These are phyloP conservation scores for Paelopatides confundens DNA, from an alignment of 53 echinoderm and acorn worm genomes.

Conservation along the genomic window DNA sequence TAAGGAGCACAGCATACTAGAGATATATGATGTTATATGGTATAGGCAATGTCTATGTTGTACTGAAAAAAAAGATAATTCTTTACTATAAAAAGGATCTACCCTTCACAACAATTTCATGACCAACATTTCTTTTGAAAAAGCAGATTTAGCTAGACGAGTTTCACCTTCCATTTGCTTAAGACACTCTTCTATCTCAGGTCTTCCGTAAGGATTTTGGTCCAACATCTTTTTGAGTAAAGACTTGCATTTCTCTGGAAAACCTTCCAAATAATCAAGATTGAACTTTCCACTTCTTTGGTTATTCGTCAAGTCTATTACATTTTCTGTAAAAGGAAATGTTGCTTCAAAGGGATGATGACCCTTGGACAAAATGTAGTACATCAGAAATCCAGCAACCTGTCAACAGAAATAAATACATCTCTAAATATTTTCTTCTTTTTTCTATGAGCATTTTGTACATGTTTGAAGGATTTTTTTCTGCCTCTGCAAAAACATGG, in stretches of 20 bases:
- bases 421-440: too few relatives aligned
- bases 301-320: background rate
- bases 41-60: too few relatives aligned
- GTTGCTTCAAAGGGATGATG: background rate
- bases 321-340: background rate
- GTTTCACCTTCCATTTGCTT: background rate
- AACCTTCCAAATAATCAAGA: background rate
- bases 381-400: background rate
- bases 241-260: background rate
- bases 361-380: constrained; percentile 3
- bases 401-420: background rate
- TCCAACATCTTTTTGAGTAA: constrained; percentile 7
- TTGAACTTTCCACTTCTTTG: background rate
- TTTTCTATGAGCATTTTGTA: too few relatives aligned
- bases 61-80: too few relatives aligned
- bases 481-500: too few relatives aligned
- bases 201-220: background rate
- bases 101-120: too few relatives aligned
- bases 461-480: too few relatives aligned
- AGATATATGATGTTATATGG: too few relatives aligned
- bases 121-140: too few relatives aligned
- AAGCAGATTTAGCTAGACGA: too few relatives aligned
- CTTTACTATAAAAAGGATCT: too few relatives aligned
- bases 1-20: too few relatives aligned
- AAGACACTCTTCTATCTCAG: background rate